Evolutionary conservation across 2,797 vertebrate species (phyloP), one percentile per base, ranked within the genome.

Genomic region (Rhinichthys osculus): DNA sequence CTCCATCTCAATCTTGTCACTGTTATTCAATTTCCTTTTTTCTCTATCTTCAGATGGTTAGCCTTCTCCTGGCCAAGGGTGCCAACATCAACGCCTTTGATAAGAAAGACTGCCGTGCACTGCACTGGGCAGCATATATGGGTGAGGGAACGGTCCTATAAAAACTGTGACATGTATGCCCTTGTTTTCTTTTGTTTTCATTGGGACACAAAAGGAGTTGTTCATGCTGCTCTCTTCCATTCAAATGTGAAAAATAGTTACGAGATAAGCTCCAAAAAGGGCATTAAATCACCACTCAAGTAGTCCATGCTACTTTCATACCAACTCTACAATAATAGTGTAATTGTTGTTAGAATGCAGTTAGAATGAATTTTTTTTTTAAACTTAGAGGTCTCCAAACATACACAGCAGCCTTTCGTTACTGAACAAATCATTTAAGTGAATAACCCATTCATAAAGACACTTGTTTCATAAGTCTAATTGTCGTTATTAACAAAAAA

Each of bases 31-130:
- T 72, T 40, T 85, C 21, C 67, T 50, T 50, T 50, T 62, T 9
- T 57, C 70, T 74, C 33, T 50, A 11, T 74, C 13, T 67, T 92
- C 93, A 99, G 98, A 99, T 99, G 98, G 97, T 99, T 82, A 98
- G 93, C 88, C 94, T 99, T 62, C 97, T 99, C 70, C 94, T 99
- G 85, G 94, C 96, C 14, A 99, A 98, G 94, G 98, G 98, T 66
- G 98, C 98, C 78, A 99, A 99, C 94, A 98, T 99, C 93, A 99
- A 99, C 30, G 98, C 98, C 62, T 99, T 98, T 47, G 98, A 99
- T 92, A 99, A 99, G 96, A 99, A 98, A 92, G 98, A 99, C 83
- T 95, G 97, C 87, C 96, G 98, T 21, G 97, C 98, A 73, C 94
- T 99, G 90, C 98, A 99, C 92, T 99, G 98, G 98, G 98, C 98